Percentiles rank a stretch among this genome's conserved stretches.
phyloP scores from a whole-genome alignment of 2,888 invertebrate species.

The Drosophila acutilabella region DNA sequence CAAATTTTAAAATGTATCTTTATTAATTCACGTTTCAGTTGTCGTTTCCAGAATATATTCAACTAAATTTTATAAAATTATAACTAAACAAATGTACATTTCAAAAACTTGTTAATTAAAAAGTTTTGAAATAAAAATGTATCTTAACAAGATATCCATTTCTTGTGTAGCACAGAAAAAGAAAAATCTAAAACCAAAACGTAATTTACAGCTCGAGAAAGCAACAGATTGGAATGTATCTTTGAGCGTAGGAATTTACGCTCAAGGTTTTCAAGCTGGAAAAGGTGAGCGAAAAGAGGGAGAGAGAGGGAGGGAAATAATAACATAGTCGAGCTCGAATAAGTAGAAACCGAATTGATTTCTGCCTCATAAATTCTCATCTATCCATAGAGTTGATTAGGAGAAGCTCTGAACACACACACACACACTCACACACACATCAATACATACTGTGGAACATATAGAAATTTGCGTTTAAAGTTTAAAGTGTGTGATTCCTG shows the following conservation, averaged over 20 bases:
- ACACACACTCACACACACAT: conserved; percentile 1
- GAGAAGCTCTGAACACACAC: neutral
- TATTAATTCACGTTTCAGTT: too few species aligned
- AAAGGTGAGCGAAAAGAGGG: conserved; percentile 7
- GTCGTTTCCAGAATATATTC: too few species aligned
- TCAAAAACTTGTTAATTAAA: too few species aligned
- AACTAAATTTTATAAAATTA: too few species aligned
- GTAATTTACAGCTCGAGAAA: conserved; percentile 1
- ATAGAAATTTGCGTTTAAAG: conserved; percentile 9
- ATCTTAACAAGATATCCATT: too few species aligned
- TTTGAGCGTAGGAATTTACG: neutral
- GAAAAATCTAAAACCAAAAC: neutral
- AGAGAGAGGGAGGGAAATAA: neutral
- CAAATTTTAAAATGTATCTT: too few species aligned
- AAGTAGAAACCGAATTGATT: conserved; percentile 33
- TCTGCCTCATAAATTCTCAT: conserved; percentile 37
- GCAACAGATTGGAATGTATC: conserved; percentile 4
- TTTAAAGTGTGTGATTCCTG: neutral
- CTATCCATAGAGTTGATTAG: conserved; percentile 20
- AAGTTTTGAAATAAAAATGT: too few species aligned
- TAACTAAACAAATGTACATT: too few species aligned
- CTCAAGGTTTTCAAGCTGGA: conserved; percentile 12
- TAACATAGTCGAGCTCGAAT: neutral
- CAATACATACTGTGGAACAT: neutral
- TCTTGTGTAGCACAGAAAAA: neutral